Conservation (phyloP, 2,113 vertebrate species). For the Numida meleagris region DNA sequence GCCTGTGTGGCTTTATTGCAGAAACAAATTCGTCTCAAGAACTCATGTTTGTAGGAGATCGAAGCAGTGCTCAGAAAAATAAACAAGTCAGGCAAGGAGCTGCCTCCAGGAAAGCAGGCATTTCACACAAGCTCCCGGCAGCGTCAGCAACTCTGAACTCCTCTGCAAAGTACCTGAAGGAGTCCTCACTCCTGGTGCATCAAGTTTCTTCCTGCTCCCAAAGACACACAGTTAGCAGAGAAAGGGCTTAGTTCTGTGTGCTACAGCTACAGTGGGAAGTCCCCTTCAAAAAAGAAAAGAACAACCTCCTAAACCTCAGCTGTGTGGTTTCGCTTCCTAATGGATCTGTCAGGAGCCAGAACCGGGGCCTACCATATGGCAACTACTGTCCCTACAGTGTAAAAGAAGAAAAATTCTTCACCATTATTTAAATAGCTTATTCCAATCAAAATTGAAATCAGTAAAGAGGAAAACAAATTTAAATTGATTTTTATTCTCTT, state of each 20-base stretch:
- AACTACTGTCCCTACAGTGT: background rate
- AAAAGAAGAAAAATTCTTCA: constrained; percentile 35
- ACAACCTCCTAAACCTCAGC: background rate
- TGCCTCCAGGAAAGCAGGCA: background rate
- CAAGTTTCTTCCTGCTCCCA: background rate
- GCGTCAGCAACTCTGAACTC: background rate
- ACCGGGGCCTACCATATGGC: background rate
- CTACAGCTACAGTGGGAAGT: background rate
- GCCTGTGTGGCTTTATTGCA: background rate
- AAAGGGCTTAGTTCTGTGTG: rapidly evolving
- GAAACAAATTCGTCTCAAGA: background rate
- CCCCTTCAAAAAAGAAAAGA: background rate
- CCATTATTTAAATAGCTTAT: constrained; percentile 57
- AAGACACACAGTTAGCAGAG: background rate
- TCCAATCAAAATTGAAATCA: constrained; percentile 47
- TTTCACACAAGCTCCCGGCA: background rate
- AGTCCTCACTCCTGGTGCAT: background rate
- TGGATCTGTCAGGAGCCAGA: constrained; percentile 14
- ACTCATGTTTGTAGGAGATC: background rate
- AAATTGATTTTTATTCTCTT: constrained; percentile 53
- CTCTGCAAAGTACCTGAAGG: background rate
- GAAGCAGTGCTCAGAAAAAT: background rate
- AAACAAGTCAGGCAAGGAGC: constrained; percentile 18
- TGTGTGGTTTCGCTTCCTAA: background rate
- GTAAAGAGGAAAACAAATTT: constrained; percentile 56